These are phyloP conservation scores for Parnassius orleans DNA, from an alignment of 2,888 invertebrate species.

Conservation along the genomic window DNA sequence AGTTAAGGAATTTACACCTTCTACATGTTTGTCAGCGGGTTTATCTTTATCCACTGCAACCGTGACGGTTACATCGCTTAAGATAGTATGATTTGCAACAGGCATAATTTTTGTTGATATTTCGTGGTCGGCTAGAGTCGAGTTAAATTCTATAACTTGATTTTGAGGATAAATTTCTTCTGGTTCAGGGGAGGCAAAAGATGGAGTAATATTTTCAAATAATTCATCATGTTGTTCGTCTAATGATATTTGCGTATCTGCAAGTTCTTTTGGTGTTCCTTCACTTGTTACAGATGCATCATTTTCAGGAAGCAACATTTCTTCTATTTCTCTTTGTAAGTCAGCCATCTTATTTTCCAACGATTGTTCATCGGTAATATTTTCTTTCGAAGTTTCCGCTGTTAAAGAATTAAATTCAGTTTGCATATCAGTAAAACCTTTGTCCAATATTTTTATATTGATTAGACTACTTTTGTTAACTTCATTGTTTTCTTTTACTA, in stretches of 20 bases:
- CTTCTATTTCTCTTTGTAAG: conserved; percentile 73
- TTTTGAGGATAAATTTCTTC: conserved; percentile 40
- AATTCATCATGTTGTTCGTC: conserved; percentile 60
- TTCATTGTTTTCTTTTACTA: not conserved
- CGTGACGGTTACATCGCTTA: not conserved
- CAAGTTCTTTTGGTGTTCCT: conserved; percentile 57
- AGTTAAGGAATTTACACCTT: conserved; percentile 29
- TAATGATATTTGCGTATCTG: conserved; percentile 45
- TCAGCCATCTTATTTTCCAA: conserved; percentile 75
- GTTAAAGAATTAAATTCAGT: conserved; percentile 32
- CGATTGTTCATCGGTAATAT: conserved; percentile 62
- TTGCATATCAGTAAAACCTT: conserved; percentile 31
- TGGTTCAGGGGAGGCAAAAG: conserved; percentile 60
- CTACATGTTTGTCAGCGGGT: not conserved
- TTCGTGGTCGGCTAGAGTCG: conserved; percentile 17
- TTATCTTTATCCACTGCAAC: not conserved
- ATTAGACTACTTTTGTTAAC: conserved; percentile 1
- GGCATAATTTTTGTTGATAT: conserved; percentile 22
- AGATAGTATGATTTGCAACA: not conserved
- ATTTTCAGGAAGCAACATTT: conserved; percentile 72
- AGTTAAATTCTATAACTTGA: conserved; percentile 25
- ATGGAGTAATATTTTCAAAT: conserved; percentile 57
- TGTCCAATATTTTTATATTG: conserved; percentile 25
- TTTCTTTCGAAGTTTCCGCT: conserved; percentile 34
- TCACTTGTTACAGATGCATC: conserved; percentile 65